Evolutionary conservation across 2,797 vertebrate species (phyloP), one percentile per base, ranked within the genome.

Genomic region (Oreochromis grahami): DNA sequence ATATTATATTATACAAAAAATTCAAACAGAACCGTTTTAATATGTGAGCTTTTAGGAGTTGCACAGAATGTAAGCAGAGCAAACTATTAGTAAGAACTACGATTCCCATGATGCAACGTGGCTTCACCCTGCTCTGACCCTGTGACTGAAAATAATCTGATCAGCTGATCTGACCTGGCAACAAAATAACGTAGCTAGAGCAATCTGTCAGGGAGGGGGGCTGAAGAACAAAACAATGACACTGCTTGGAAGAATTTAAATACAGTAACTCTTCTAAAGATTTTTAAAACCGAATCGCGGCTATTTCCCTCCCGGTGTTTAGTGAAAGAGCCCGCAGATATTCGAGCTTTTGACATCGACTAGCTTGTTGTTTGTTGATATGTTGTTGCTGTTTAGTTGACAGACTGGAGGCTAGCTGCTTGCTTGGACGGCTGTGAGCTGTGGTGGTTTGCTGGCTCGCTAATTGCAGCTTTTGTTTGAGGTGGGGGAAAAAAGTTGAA

Each of bases 91-190:
- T 4, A 32, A 5, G 4, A 85, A 95, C 95, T 94, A 48, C 93
- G 5, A 83, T 87, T 94, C 95, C 96, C 95, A 76, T 79, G 26
- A 94, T 93, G 93, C 95, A 81, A 8, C 72, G 0, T 21, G 21
- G 0, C 50, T 3, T 9, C 21, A 76, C 78, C 82, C 87, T 84
- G 83, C 82, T 41, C 80, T 93, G 93, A 91, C 93, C 94, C 91
- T 90, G 88, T 94, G 95, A 96, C 92, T 94, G 92, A 95, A 97
- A 95, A 97, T 96, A 96, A 96, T 94, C 95, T 92, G 94, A 96
- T 97, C 96, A 97, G 96, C 97, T 97, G 97, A 96, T 97, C 91
- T 95, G 95, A 95, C 96, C 94, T 96, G 96, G 95, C 94, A 96
- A 96, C 96, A 95, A 96, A 93, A 95, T 92, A 95, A 87, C 92